Percentiles rank a stretch among this genome's conserved stretches.
Evolutionary conservation across 2,113 vertebrate species (phyloP).

Genomic region (Erythrocercus mccallii): DNA sequence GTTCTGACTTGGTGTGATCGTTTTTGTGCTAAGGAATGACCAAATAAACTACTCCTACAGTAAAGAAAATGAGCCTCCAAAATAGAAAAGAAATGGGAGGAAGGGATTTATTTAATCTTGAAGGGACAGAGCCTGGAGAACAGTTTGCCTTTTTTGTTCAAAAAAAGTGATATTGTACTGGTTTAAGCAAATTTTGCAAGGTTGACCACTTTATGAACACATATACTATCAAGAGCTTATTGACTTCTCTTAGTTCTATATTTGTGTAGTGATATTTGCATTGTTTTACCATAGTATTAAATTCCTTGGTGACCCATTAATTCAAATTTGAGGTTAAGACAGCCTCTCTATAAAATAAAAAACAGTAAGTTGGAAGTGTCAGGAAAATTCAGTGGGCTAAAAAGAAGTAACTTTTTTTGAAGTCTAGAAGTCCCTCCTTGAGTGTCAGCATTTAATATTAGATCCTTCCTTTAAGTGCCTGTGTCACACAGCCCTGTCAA

Average conservation of each 20-base stretch:
- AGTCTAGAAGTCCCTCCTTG: not conserved
- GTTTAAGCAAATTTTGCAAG: not conserved
- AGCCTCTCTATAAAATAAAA: constrained; percentile 19
- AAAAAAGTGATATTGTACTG: not conserved
- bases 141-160: not conserved
- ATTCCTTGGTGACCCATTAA: not conserved
- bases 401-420: not conserved
- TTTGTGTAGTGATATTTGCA: not conserved
- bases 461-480: constrained; percentile 18
- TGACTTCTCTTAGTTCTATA: not conserved
- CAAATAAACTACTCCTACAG: not conserved
- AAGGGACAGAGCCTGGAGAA: not conserved
- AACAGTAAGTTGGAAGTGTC: not conserved
- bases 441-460: constrained; percentile 4
- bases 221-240: not conserved
- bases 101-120: not conserved
- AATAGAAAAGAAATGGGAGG: not conserved
- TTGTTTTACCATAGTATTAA: not conserved
- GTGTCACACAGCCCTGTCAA: constrained; percentile 5
- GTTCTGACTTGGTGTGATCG: not conserved
- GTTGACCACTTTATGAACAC: not conserved
- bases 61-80: not conserved
- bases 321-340: not conserved
- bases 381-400: not conserved
- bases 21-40: not conserved